Conservation (phyloP, 64 coral and sea anemone genomes). For the Catalaphyllia jardinei region DNA sequence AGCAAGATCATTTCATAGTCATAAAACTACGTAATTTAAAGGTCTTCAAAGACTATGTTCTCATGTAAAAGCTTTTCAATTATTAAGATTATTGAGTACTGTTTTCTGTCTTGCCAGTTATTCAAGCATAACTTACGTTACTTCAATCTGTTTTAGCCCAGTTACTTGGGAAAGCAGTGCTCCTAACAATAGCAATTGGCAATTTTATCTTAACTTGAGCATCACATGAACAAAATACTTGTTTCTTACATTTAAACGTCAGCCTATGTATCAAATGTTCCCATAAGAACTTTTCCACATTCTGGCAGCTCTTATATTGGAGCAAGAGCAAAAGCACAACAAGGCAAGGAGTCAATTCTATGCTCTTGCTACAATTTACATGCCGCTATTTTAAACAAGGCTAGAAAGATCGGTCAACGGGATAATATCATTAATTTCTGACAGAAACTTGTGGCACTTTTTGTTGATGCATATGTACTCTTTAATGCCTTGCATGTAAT, state of each 20-base stretch:
- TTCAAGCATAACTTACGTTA: not conserved
- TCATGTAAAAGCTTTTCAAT: not conserved
- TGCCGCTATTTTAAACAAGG: not conserved
- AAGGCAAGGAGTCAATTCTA: too few species aligned
- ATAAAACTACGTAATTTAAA: not conserved
- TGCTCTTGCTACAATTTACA: too few species aligned
- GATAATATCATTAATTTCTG: not conserved
- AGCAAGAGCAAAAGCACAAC: too few species aligned
- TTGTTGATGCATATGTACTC: not conserved
- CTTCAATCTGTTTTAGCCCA: too few species aligned
- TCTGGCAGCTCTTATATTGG: too few species aligned
- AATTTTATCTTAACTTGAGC: constrained; percentile 19
- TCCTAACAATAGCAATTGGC: constrained; percentile 4
- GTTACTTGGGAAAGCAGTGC: constrained; percentile 15
- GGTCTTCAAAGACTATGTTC: not conserved
- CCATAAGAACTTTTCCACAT: too few species aligned
- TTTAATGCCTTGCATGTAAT: not conserved
- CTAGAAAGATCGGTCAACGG: not conserved
- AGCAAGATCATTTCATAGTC: constrained; percentile 21
- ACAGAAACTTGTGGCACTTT: not conserved
- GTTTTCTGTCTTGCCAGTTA: constrained; percentile 3
- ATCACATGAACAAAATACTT: not conserved
- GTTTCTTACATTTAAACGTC: not conserved
- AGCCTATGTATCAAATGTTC: too few species aligned
- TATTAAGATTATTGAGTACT: not conserved